These are phyloP conservation scores for Sternotherus odoratus DNA, from an alignment of 2,797 vertebrate species.

Conservation along the genomic window DNA sequence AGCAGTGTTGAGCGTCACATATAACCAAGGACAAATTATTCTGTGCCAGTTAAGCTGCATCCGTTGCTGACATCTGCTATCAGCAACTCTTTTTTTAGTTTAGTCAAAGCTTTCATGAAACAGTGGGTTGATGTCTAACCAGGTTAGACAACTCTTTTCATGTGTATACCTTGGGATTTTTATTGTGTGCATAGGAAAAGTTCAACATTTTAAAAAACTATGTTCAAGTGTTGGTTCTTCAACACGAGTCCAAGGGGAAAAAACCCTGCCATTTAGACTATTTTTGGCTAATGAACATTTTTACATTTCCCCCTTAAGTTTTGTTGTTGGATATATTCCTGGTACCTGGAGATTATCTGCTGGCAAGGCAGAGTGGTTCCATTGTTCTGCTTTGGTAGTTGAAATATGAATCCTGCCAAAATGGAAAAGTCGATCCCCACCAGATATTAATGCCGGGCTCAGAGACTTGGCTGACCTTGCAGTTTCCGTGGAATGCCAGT, in stretches of 20 bases:
- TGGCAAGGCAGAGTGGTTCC: background rate
- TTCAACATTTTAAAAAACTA: background rate
- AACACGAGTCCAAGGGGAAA: fast-evolving
- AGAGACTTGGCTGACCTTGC: background rate
- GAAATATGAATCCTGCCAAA: background rate
- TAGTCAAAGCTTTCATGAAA: background rate
- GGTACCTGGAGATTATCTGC: background rate
- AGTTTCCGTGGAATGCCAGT: too few species aligned
- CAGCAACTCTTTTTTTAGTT: background rate
- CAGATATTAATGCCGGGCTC: background rate
- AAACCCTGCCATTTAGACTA: fast-evolving
- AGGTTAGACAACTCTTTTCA: background rate
- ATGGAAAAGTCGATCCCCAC: background rate
- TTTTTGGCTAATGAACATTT: background rate
- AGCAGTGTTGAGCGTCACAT: background rate
- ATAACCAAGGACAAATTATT: background rate
- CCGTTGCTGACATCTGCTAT: background rate
- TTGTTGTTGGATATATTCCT: background rate
- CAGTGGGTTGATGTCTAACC: background rate
- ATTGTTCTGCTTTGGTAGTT: background rate
- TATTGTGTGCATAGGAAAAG: background rate
- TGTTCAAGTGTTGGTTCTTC: background rate
- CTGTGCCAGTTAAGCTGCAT: background rate
- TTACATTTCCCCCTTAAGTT: background rate
- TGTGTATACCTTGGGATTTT: background rate